A percentile compares a stretch with the other conserved stretches of the same genome.
These are phyloP conservation scores for Tetramorium simillimum DNA, from an alignment of 1,140 invertebrate species.

Conservation along the genomic window DNA sequence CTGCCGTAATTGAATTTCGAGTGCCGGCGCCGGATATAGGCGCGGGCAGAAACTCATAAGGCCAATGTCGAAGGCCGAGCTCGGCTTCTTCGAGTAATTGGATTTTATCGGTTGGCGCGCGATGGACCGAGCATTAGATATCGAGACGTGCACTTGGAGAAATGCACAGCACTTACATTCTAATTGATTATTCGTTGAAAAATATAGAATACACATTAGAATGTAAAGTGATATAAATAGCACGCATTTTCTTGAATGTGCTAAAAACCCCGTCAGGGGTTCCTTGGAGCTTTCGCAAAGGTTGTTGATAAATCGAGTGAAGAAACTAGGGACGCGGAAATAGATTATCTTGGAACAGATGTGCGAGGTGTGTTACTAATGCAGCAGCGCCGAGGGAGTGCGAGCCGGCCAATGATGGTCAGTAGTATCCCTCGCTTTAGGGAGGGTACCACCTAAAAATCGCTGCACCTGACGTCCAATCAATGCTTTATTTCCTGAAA, in stretches of 20 bases:
- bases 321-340: conserved; percentile 26
- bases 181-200: neutral
- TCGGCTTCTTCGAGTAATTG: conserved; percentile 48
- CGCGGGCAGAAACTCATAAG: conserved; percentile 41
- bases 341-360: conserved; percentile 63
- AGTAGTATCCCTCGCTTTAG: conserved; percentile 7
- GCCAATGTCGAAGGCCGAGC: conserved; percentile 28
- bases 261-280: neutral
- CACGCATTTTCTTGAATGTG: neutral
- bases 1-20: conserved; percentile 67
- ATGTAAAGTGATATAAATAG: neutral
- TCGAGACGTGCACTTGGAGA: neutral
- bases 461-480: conserved; percentile 1
- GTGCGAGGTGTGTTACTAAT: conserved; percentile 50
- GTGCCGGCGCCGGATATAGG: conserved; percentile 19
- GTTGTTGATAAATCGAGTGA: conserved; percentile 33
- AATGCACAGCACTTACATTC: neutral
- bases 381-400: conserved; percentile 21
- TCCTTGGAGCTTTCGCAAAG: neutral
- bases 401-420: conserved; percentile 16
- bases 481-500: neutral
- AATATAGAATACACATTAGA: neutral
- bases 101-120: conserved; percentile 9
- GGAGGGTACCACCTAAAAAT: conserved; percentile 16
- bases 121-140: neutral